Percentiles rank a stretch among this genome's conserved stretches.
phyloP scores from a whole-genome alignment of 2,113 vertebrate species.

The Asarcornis scutulata region DNA sequence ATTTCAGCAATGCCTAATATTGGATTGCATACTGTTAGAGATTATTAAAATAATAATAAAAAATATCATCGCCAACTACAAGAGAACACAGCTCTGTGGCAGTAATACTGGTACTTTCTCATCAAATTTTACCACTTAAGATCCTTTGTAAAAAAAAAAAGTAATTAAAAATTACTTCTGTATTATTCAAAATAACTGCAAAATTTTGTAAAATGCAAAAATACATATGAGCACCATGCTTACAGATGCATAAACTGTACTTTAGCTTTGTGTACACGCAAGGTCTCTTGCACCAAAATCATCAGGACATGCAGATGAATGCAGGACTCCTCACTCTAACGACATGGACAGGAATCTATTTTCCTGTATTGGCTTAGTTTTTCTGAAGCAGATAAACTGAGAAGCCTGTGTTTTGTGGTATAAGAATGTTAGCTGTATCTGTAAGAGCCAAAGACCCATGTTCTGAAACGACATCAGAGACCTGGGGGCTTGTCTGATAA shows the following conservation, averaged over 20 bases:
- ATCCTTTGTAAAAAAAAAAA: background rate
- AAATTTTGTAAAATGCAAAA: background rate
- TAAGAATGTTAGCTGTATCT: background rate
- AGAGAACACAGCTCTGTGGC: background rate
- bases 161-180: background rate
- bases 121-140: background rate
- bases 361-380: background rate
- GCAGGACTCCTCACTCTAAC: background rate
- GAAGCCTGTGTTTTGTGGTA: background rate
- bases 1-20: background rate
- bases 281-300: background rate
- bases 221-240: background rate
- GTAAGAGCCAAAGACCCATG: background rate
- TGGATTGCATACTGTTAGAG: background rate
- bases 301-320: background rate
- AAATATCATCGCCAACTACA: background rate
- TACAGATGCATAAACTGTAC: background rate
- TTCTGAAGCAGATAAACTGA: background rate
- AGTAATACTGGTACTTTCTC: background rate
- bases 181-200: background rate
- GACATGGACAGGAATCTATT: background rate
- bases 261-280: background rate
- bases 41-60: background rate
- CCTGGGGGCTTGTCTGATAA: conserved; percentile 9
- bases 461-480: conserved; percentile 44